Base-by-base conservation (phyloP, 2,797 vertebrate genomes). In the Rhinatrema bivittatum region DNA sequence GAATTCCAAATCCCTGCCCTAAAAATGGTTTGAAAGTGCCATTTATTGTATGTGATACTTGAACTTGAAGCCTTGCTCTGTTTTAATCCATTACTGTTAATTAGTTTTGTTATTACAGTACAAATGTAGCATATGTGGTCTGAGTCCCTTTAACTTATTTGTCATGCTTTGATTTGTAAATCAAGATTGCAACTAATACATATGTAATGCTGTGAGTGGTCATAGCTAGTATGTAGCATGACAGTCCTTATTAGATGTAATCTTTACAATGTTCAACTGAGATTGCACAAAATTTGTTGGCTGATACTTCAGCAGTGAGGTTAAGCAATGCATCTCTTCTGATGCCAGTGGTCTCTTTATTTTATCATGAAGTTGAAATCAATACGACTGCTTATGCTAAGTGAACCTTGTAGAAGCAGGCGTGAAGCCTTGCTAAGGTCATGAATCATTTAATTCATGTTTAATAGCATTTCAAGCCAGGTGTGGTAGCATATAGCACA, bases 381-480 rank as follows among this genome's bases (percentile, higher is more conserved):
- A 36, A 17, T 54, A 25, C 59, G 59, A 11, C 44, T 60, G 7
- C 25, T 65, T 60, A 29, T 65, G 39, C 65, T 62, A 63, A 58
- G 37, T 57, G 19, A 50, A 40, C 25, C n/a, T 55, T 46, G 22
- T 54, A 42, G 29, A 16, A 35, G n/a, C 34, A 57, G 10, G 16
- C 38, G 19, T 50, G 60, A 53, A 68, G 41, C 27, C 30, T 64
- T 1, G 4, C 44, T 61, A 62, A 60, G 56, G 36, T 65, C 32
- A 14, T 56, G 50, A 71, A 60, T 73, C 30, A 50, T 47, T 56
- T 62, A 64, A 59, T 42, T 58, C 38, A 52, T 68, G 60, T 68
- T 78, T 68, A 70, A 67, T 74, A 50, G 48, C 46, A 34, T 58
- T 53, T 55, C 30, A 55, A 45, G 49, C 57, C 53, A 50, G 25